These are phyloP conservation scores for Cataglyphis altisquamis DNA, from an alignment of 2,888 invertebrate genomes.

Conservation along the genomic window DNA sequence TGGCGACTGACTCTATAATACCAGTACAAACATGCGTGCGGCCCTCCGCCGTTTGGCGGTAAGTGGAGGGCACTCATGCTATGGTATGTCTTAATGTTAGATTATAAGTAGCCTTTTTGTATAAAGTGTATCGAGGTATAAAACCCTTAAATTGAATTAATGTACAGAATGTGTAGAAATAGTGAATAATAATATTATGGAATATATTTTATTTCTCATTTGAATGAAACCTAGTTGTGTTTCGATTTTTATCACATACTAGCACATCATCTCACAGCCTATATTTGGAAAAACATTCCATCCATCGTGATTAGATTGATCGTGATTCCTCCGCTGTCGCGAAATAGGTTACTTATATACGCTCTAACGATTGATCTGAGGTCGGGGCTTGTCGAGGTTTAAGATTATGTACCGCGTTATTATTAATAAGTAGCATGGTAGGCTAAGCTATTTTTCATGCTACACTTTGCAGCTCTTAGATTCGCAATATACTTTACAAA, in stretches of 20 bases:
- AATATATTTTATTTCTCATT: constrained; percentile 86
- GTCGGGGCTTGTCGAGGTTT: constrained; percentile 60
- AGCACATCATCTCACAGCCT: constrained; percentile 73
- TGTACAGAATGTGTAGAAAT: constrained; percentile 87
- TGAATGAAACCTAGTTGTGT: constrained; percentile 85
- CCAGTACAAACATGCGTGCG: constrained; percentile 86
- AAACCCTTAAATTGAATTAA: constrained; percentile 86
- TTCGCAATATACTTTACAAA: constrained; percentile 60
- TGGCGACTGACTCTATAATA: constrained; percentile 86
- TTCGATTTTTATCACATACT: constrained; percentile 81
- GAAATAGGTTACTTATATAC: constrained; percentile 71
- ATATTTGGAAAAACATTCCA: constrained; percentile 77
- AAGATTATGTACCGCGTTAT: constrained; percentile 58
- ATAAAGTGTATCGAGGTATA: constrained; percentile 86
- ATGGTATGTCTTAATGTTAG: constrained; percentile 86
- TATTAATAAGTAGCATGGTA: constrained; percentile 57
- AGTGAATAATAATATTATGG: constrained; percentile 86
- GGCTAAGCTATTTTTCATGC: constrained; percentile 61
- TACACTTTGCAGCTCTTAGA: constrained; percentile 56
- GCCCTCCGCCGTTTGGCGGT: constrained; percentile 79
- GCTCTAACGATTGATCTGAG: constrained; percentile 64
- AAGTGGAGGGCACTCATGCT: constrained; percentile 84
- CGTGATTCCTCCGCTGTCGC: constrained; percentile 59
- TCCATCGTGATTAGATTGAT: constrained; percentile 72
- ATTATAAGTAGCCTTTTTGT: constrained; percentile 86